Evolutionary conservation across 2,888 invertebrate genomes (phyloP), one percentile per base, ranked within the genome.

Genomic region (Microctonus aethiopoides): DNA sequence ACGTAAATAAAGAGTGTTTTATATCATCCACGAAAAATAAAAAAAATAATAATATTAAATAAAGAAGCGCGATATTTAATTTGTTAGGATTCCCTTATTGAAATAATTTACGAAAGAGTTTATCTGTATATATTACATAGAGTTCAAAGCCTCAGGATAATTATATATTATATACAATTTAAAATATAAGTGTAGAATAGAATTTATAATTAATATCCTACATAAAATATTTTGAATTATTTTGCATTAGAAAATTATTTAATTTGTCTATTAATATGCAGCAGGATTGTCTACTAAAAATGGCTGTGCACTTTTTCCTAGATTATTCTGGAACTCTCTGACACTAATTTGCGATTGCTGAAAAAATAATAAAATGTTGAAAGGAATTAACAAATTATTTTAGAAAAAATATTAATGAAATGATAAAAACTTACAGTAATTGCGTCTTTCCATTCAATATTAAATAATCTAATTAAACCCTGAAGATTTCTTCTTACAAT

Each of bases 371-470:
- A n/a, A 54, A n/a, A 57, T 26, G 46, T 66, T 9, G 16, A n/a
- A 39, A 39, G 59, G 3, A n/a, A 63, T 26, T 46, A 10, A 62
- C 3, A 10, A 66, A 69, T 29, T 20, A 32, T 52, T 62, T 9
- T 56, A 54, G 7, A n/a, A 5, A 46, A 6, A 7, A 16, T 22
- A 20, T 34, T 46, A 39, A 0, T 5, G n/a, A n/a, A n/a, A n/a
- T n/a, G n/a, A n/a, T 26, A 22, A 16, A 7, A 54, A 79, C 80
- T 84, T 79, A 89, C 89, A 79, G 87, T 86, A 16, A 88, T 71
- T 1, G 89, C 89, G 71, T 89, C 89, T 22, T 81, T 78, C 81
- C 89, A 84, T 77, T 89, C 89, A 62, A 89, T 83, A 74, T 89
- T 88, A 73, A 88, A 89, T 4, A 89, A 77, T 69, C 88, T 80